Evolutionary conservation across 1,140 invertebrate species (phyloP), one percentile per base, ranked within the genome.

Genomic region (Dolichoris vasculosae): DNA sequence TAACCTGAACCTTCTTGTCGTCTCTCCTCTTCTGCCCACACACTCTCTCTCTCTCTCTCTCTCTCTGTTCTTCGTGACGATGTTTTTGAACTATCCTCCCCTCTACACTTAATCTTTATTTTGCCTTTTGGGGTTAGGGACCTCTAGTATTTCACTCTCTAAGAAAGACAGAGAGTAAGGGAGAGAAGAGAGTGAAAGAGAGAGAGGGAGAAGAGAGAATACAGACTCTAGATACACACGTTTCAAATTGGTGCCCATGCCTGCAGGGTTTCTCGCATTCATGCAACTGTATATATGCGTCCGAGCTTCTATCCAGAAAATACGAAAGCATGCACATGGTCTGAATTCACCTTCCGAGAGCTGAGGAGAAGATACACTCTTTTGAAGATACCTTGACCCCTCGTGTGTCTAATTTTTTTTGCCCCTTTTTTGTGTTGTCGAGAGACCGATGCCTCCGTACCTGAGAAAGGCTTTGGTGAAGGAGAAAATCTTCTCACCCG

Each of bases 1-100:
- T 92, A 92, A 92, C 88, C 90, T 91, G 90, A 92, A 92, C 89
- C 88, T 90, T 89, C 87, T 8, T 51, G 64, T 48, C 87, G 64
- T 88, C 88, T 89, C 86, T 85, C 87, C 90, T 88, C 88, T 71
- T 23, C 69, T 83, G 81, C 86, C 88, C 77, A 87, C 88, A 86
- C 67, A 64, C 59, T 63, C 86, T 84, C 64, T 83, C 40, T 87
- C 35, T 87, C 51, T 76, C 81, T 87, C 69, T 38, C 75, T 38
- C 26, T 59, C 26, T 81, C 67, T 73, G 20, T 82, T 82, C 59
- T 55, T 51, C 81, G 81, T 78, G 48, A 69, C 59, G 64, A 73
- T 79, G 83, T 85, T 89, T 89, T 89, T 88, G 86, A 89, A 89
- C 88, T 89, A 89, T 76, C 83, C 84, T 78, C 55, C 69, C 87